Percentiles rank a stretch among this genome's conserved stretches.
phyloP scores from a whole-genome alignment of 1,140 invertebrate genomes.

The Orchesella cincta region DNA sequence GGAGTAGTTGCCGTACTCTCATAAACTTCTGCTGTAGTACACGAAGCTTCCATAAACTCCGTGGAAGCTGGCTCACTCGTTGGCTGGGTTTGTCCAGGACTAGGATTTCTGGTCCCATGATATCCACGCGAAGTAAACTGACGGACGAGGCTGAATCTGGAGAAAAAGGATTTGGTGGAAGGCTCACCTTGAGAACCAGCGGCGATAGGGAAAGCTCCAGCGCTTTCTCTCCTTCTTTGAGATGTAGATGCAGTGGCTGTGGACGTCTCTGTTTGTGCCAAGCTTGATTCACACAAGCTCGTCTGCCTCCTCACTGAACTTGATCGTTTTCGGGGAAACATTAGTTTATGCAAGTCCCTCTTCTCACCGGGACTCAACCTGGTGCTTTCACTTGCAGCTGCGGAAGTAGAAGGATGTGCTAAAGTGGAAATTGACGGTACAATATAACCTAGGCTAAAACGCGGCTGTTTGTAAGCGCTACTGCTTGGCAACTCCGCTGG shows the following conservation, averaged over 20 bases:
- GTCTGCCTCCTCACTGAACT: constrained; percentile 37
- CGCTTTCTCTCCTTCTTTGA: constrained; percentile 33
- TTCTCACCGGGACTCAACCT: constrained; percentile 43
- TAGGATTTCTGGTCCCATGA: neutral
- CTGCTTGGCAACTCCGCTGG: neutral
- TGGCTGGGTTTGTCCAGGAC: neutral
- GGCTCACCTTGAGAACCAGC: neutral
- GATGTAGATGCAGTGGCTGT: neutral
- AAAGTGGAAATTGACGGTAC: neutral
- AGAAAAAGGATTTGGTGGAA: constrained; percentile 42
- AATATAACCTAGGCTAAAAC: constrained; percentile 26
- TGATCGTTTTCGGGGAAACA: constrained; percentile 16
- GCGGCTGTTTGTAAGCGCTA: neutral
- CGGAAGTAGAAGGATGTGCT: neutral
- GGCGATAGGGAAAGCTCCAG: constrained; percentile 36
- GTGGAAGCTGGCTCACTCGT: neutral
- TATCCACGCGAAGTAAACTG: constrained; percentile 18
- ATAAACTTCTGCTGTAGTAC: no score
- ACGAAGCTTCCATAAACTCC: no score
- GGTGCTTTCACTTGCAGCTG: neutral
- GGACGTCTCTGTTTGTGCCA: neutral
- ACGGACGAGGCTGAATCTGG: constrained; percentile 44
- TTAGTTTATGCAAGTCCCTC: constrained; percentile 38
- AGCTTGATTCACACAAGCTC: constrained; percentile 41
- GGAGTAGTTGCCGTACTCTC: no score